Conservation (phyloP, 2,113 vertebrate genomes). For the Ailuropoda melanoleuca region DNA sequence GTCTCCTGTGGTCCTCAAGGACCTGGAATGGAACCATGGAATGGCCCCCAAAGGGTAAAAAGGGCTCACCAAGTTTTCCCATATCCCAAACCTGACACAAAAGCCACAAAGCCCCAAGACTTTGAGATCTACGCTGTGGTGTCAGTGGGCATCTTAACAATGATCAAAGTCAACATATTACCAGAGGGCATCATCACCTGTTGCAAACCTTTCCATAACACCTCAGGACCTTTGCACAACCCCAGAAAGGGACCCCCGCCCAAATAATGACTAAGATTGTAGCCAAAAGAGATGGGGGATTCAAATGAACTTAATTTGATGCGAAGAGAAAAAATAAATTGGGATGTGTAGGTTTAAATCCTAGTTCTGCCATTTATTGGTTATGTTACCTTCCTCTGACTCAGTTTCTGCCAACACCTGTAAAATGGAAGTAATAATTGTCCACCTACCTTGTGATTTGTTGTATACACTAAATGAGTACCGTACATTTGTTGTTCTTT, state of each 20-base stretch:
- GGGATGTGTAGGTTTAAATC: not conserved
- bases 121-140: not conserved
- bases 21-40: not conserved
- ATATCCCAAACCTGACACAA: not conserved
- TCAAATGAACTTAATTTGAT: not conserved
- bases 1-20: not conserved
- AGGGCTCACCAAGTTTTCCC: not conserved
- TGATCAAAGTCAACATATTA: not conserved
- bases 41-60: not conserved
- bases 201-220: not conserved
- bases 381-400: not conserved
- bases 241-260: not conserved
- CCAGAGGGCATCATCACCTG: not conserved
- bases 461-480: not conserved
- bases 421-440: not conserved
- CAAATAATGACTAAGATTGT: not conserved
- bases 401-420: not conserved
- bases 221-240: not conserved
- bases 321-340: not conserved
- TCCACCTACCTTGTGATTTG: not conserved
- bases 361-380: not conserved
- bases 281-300: not conserved
- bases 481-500: not conserved
- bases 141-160: not conserved
- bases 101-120: not conserved